Evolutionary conservation across 2,113 vertebrate genomes (phyloP), one percentile per base, ranked within the genome.

Genomic region (Chroicocephalus ridibundus): DNA sequence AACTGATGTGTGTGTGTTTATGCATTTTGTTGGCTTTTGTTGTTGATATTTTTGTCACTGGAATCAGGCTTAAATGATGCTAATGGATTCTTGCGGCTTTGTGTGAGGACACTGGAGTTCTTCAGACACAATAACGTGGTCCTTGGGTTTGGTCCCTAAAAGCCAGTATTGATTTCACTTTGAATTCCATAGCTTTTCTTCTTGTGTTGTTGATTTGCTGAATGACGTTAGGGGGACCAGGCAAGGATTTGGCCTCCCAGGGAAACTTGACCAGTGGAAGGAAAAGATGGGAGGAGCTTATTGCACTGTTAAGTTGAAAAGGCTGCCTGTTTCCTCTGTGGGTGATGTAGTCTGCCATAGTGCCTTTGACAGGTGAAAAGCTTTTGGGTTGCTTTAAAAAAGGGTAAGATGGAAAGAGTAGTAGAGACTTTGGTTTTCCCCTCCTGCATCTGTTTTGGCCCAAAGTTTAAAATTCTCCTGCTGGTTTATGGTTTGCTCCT

Each of bases 131-230:
- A 20, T 52, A 76, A 51, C 7, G 24, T 54, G 38, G 71, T 82
- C 55, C 31, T 76, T 81, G 15, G 34, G 46, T 55, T 90, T 76
- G 40, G 64, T 80, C 19, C 46, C 38, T 77, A 77, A 88, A 94
- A 95, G 72, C 42, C 61, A 82, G 10, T 83, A 66, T 36, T 91
- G 72, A 96, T 97, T 95, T 94, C 66, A 58, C 44, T 95, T 83
- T 25, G 36, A 76, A 84, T 93, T 93, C 19, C 69, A 31, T 64
- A 74, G 74, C 60, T 93, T 94, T 89, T 89, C 44, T 88, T 91
- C 42, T 74, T 86, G 11, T 84, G 24, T 66, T 94, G n/a, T 93
- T 93, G 46, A 70, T 88, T 87, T 5, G 4, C 49, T 87, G n/a
- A 89, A 51, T 82, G 38, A 84, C 3, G 2, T 75, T 84, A 61